These are phyloP conservation scores for Sebastes iracundus DNA, from an alignment of 2,797 vertebrate species.

Conservation along the genomic window DNA sequence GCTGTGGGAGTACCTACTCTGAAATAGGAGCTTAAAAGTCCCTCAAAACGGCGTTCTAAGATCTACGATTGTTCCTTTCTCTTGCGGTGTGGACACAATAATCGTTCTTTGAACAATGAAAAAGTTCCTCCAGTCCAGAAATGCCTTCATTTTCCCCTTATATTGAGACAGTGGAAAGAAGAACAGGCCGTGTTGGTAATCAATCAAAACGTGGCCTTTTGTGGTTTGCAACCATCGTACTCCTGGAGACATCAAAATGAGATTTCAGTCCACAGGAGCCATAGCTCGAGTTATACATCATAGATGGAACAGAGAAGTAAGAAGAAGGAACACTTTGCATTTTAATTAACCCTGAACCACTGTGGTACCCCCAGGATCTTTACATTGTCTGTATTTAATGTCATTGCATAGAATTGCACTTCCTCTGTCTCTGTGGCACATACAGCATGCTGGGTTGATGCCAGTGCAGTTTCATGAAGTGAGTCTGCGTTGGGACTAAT, in stretches of 20 bases:
- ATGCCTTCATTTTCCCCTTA: background rate
- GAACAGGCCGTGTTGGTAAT: background rate
- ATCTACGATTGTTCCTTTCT: background rate
- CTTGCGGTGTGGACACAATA: background rate
- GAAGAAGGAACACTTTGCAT: conserved; percentile 1
- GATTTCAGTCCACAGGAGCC: conserved; percentile 25
- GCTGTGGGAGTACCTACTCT: background rate
- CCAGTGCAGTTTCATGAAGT: conserved; percentile 11
- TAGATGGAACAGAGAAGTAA: conserved; percentile 2
- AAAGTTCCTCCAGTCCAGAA: background rate
- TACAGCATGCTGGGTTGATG: background rate
- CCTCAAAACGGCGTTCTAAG: background rate
- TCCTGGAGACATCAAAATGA: background rate
- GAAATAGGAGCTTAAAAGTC: background rate
- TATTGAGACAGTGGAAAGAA: background rate
- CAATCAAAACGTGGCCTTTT: conserved; percentile 25
- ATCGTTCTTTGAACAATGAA: background rate
- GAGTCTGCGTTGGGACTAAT: conserved; percentile 12
- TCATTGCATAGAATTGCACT: conserved; percentile 14
- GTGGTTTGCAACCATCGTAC: background rate
- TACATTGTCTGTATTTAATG: conserved; percentile 17
- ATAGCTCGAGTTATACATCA: background rate
- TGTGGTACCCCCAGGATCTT: background rate
- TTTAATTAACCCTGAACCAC: conserved; percentile 33
- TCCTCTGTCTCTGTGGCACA: background rate